Base-by-base conservation (phyloP, 2,797 vertebrate species). In the Myotis pilosus region DNA sequence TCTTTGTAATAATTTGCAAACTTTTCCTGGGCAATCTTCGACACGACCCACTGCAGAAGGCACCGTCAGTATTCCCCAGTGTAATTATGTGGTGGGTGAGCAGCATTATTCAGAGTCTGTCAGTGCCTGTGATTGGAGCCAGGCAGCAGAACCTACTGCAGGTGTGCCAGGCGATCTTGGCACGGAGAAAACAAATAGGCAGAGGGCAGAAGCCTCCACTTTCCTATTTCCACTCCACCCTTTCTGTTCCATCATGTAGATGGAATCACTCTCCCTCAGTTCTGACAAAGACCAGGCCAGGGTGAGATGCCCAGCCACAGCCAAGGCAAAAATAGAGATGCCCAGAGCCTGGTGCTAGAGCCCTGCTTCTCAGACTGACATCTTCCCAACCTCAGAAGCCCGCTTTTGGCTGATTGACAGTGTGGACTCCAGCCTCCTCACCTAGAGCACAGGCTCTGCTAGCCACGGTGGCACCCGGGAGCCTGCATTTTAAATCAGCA, bases 21-120 rank as follows among this genome's bases (percentile, higher is more conserved):
- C 51, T 53, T 28, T 87, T 81, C 78, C 51, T 79, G 64, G 60
- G 57, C 91, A 89, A 74, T 91, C 30, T 69, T 30, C 15, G 9
- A n/a, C 25, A 53, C 0, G 3, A n/a, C 64, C 60, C 44, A 33
- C 51, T 36, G 4, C 20, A 57, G 60, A 33, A 66, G 44, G 17
- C 57, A 69, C 86, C 0, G 0, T 68, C 88, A 11, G 6, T 2
- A 6, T 55, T n/a, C 17, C 57, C 64, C 66, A 33, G 64, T 10
- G 8, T 57, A 17, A 57, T 87, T 30, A 15, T 2, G 41, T 75
- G 79, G 49, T 4, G 10, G 38, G n/a, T 19, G 13, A 94, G 57
- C n/a, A 41, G 30, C 25, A 5, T 57, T 51, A 78, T 51, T 55
- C n/a, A 44, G n/a, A 44, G n/a, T 41, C 49, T 2, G 3, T 47